Base-by-base conservation (phyloP, 1,140 invertebrate species). In the Hyphantria cunea region DNA sequence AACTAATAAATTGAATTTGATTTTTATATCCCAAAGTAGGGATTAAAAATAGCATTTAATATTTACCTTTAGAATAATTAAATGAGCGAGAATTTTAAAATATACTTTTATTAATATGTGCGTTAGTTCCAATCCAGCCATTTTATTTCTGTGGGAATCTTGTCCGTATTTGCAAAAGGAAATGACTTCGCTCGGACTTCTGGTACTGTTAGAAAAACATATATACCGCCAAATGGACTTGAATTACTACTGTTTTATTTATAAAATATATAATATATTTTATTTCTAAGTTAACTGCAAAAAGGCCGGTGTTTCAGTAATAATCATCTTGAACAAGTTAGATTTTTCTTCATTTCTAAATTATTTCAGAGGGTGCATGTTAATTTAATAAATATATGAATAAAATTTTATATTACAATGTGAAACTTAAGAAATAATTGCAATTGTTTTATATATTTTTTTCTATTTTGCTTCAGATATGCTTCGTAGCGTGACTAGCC, bases 151-250 rank as follows among this genome's bases (percentile, higher is more conserved):
- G 13, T 66, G 15, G 58, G 42, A 74, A 75, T 72, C 69, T 80
- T 77, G 67, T 67, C 72, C 58, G 55, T 87, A 82, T 87, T 87
- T 87, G 84, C 80, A 63, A 68, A 79, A 74, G 74, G 66, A 84
- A 74, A 87, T 87, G 82, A 84, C 81, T 85, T 84, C 66, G 75
- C 76, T 81, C 72, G 80, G 74, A 82, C 80, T 42, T 34, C 32
- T 44, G 63, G 76, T 78, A 82, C 75, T 81, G 80, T 87, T 79
- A 67, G 75, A n/a, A 81, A 77, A 80, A 83, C 82, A 82, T 82
- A 82, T 83, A 76, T 72, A 59, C 55, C 64, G 65, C 61, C 63
- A 59, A 75, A 65, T 77, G 71, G 71, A 58, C 66, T 76, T 72
- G 52, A n/a, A 39, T n/a, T 39, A 39, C n/a, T 10, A 39, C 0